phyloP scores from a whole-genome alignment of 2,888 invertebrate species.

The Timandra comae region DNA sequence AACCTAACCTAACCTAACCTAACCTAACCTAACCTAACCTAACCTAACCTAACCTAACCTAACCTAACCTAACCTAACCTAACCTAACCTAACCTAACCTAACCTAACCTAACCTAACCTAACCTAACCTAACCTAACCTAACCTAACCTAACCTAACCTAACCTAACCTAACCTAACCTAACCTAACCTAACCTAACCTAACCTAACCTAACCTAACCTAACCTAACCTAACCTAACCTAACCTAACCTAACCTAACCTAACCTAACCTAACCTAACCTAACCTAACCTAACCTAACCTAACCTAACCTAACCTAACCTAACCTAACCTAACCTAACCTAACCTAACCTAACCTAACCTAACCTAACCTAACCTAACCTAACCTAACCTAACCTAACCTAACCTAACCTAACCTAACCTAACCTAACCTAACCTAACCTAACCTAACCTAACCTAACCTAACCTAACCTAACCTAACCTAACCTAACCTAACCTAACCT shows the following conservation, averaged over 20 bases:
- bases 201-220: constrained; percentile 20
- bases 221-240: constrained; percentile 19
- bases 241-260: constrained; percentile 17
- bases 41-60: constrained; percentile 16
- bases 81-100: constrained; percentile 16
- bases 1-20: constrained; percentile 7
- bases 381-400: constrained; percentile 18
- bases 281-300: constrained; percentile 14
- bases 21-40: constrained; percentile 15
- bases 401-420: constrained; percentile 20
- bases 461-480: constrained; percentile 17
- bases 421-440: constrained; percentile 20
- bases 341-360: constrained; percentile 18
- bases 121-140: constrained; percentile 13
- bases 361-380: constrained; percentile 14
- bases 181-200: constrained; percentile 16
- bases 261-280: constrained; percentile 18
- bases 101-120: constrained; percentile 17
- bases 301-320: constrained; percentile 15
- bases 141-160: constrained; percentile 13
- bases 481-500: constrained; percentile 4
- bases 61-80: constrained; percentile 9
- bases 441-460: constrained; percentile 19
- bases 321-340: constrained; percentile 17
- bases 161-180: constrained; percentile 15